A percentile compares a stretch with the other conserved stretches of the same genome.
Evolutionary conservation across 2,797 vertebrate genomes (phyloP).

Genomic region (Pangasius djambal): DNA sequence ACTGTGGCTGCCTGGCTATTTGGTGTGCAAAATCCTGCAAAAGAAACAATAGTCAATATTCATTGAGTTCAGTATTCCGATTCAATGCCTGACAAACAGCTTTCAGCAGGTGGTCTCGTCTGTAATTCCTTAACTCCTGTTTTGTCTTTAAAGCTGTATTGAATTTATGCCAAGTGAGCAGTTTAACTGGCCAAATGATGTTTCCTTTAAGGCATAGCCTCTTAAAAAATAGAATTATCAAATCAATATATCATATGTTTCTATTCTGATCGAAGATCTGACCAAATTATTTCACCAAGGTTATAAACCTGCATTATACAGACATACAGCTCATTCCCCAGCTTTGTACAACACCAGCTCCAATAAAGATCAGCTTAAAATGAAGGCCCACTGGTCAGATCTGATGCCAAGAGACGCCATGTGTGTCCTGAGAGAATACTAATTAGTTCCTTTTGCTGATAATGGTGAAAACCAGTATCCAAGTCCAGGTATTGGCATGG

Average conservation of each 20-base stretch:
- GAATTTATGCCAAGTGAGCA: constrained; percentile 18
- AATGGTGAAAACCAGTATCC: constrained; percentile 61
- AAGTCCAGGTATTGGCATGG: not conserved
- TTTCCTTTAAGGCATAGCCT: not conserved
- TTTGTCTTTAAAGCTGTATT: constrained; percentile 31
- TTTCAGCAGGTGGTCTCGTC: constrained; percentile 35
- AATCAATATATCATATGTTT: not conserved
- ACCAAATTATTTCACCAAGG: not conserved
- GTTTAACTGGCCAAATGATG: constrained; percentile 33
- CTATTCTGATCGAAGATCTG: not conserved
- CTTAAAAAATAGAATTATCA: not conserved
- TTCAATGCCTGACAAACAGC: constrained; percentile 34
- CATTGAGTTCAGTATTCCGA: constrained; percentile 21
- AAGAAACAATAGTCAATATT: constrained; percentile 48
- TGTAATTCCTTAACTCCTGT: not conserved
- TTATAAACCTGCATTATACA: not conserved
- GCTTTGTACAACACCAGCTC: constrained; percentile 36
- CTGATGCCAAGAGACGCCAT: constrained; percentile 65
- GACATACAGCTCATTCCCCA: constrained; percentile 6
- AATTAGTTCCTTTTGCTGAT: constrained; percentile 64
- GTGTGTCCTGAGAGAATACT: constrained; percentile 71
- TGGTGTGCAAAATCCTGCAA: not conserved
- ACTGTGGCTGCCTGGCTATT: constrained; percentile 37
- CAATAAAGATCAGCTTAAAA: constrained; percentile 51
- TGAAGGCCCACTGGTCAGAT: constrained; percentile 61